Evolutionary conservation across 1,140 invertebrate genomes (phyloP), one percentile per base, ranked within the genome.

Genomic region (Drosophila funebris): DNA sequence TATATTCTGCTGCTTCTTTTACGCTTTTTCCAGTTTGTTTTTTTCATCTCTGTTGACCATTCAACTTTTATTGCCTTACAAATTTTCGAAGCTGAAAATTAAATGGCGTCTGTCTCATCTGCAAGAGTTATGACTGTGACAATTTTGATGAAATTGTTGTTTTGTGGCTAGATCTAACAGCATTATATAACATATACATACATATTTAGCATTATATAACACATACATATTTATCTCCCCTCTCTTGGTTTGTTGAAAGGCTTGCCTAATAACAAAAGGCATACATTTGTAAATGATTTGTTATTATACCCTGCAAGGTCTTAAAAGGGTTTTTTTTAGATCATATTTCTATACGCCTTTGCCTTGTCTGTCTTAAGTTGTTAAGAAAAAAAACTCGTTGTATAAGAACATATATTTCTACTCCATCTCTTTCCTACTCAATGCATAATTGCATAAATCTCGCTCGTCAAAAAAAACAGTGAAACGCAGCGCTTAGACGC

Each of bases 71-170:
- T 57, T 41, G 43, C 53, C 16, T 36, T 66, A 57, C 44, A 67
- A 72, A 72, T 67, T 56, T 33, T 36, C n/a, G 27, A 14, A 31
- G 39, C 48, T 52, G 48, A 52, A 57, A 37, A 22, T 70, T 36
- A 36, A 70, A 70, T 62, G 62, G 68, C 60, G 52, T 39, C 61
- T 39, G 18, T 54, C 48, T 14, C 67, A 70, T 54, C 67, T 64
- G 41, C 22, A 24, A 31, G 61, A 71, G 43, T 57, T 66, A 57
- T 66, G 50, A 71, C 50, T 54, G 6, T 18, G 48, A 31, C 16
- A 70, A 46, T 63, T 70, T 56, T 57, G 61, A 66, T 66, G 61
- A 14, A 66, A 66, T 48, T 44, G 14, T 56, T 52, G 44, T 46
- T 22, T 43, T 27, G 18, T 24, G 41, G 39, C n/a, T 57, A 14